Conservation (phyloP, 1,140 invertebrate genomes). For the Caenorhabditis latens region DNA sequence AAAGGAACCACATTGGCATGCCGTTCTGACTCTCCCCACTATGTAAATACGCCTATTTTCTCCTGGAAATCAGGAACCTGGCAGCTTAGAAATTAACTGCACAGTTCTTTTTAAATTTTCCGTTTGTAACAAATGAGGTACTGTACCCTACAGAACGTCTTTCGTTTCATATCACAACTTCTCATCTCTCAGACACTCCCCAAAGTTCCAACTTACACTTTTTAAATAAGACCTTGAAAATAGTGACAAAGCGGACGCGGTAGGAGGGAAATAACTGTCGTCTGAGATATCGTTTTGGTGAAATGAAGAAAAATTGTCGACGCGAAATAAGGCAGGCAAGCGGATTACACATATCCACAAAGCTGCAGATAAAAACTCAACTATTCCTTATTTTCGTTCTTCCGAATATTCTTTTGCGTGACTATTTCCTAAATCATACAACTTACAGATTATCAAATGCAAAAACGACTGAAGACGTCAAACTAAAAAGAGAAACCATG, state of each 20-base stretch:
- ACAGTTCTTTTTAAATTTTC: too few species aligned
- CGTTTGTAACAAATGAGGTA: too few species aligned
- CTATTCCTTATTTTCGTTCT: background rate
- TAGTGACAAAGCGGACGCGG: too few species aligned
- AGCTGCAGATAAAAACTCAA: conserved; percentile 5
- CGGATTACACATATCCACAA: conserved; percentile 37
- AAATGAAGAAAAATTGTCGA: background rate
- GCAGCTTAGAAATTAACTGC: too few species aligned
- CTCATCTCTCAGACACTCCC: background rate
- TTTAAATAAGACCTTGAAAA: too few species aligned
- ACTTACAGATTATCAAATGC: conserved; percentile 36
- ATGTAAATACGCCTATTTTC: too few species aligned
- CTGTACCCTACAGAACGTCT: background rate
- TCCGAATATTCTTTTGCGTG: background rate
- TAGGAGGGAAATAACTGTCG: background rate
- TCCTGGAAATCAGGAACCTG: too few species aligned
- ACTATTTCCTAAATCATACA: background rate
- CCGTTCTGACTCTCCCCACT: too few species aligned
- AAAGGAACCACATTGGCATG: too few species aligned
- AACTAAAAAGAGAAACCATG: background rate
- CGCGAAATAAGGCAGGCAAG: background rate
- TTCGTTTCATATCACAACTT: background rate
- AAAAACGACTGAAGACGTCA: background rate
- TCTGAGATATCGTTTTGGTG: conserved; percentile 14
- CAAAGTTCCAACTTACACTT: too few species aligned